A percentile compares a stretch with the other conserved stretches of the same genome.
phyloP scores from a whole-genome alignment of 2,888 invertebrate genomes.

The Noctua pronuba region DNA sequence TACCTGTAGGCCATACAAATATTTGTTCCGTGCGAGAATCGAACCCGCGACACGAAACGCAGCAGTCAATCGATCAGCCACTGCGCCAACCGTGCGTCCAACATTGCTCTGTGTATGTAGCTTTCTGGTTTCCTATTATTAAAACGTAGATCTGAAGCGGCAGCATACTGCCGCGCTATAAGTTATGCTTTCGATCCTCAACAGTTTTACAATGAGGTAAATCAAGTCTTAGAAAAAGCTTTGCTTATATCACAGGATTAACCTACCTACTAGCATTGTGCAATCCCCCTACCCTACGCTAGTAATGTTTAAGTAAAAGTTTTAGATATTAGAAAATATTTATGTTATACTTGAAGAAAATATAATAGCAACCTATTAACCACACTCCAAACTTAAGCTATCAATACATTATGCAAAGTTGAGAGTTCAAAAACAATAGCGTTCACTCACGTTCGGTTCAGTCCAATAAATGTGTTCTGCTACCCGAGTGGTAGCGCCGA shows the following conservation, averaged over 20 bases:
- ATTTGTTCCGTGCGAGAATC: too few relatives aligned
- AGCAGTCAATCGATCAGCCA: too few relatives aligned
- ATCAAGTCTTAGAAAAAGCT: not conserved
- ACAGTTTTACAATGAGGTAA: not conserved
- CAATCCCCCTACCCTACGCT: not conserved
- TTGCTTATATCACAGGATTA: not conserved
- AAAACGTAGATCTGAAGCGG: not conserved
- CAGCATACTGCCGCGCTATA: too few relatives aligned
- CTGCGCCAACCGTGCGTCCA: too few relatives aligned
- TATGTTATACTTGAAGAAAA: not conserved
- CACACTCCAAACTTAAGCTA: constrained; percentile 38
- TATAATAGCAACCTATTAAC: constrained; percentile 24
- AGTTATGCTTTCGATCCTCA: not conserved
- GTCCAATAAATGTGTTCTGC: constrained; percentile 72
- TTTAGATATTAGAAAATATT: too few relatives aligned
- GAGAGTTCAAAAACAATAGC: constrained; percentile 66
- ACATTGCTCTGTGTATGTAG: not conserved
- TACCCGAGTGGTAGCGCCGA: constrained; percentile 65
- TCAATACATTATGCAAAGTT: constrained; percentile 64
- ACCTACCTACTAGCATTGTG: not conserved
- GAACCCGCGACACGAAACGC: too few relatives aligned
- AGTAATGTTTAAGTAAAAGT: not conserved
- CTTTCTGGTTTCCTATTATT: not conserved
- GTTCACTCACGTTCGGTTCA: constrained; percentile 71
- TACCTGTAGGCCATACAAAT: too few relatives aligned